These are phyloP conservation scores for Argyresthia albistria DNA, from an alignment of 2,888 invertebrate genomes.

Conservation along the genomic window DNA sequence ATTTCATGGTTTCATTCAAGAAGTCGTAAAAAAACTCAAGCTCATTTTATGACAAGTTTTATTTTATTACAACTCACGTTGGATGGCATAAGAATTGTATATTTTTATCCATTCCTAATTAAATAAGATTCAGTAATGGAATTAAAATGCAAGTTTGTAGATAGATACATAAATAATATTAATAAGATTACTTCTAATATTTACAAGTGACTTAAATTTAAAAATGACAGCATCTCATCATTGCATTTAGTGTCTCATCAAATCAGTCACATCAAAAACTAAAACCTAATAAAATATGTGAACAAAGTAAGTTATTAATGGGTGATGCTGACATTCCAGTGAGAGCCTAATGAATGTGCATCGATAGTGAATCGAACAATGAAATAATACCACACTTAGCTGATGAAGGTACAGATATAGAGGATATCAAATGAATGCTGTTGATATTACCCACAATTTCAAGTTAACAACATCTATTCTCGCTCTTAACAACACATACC, in stretches of 20 bases:
- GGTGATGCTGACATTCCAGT: no score
- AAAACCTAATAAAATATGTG: not conserved
- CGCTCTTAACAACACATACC: no score
- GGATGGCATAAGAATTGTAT: constrained; percentile 25
- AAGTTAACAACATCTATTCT: no score
- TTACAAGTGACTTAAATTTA: constrained; percentile 2
- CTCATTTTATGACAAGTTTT: constrained; percentile 36
- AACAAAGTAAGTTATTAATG: not conserved
- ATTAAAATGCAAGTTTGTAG: not conserved
- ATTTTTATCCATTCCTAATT: not conserved
- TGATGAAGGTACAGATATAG: no score
- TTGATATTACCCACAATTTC: no score
- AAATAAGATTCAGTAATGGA: not conserved
- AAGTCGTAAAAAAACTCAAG: not conserved
- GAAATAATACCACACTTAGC: no score
- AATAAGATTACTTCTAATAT: constrained; percentile 1
- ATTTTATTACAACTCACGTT: constrained; percentile 14
- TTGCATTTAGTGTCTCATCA: not conserved
- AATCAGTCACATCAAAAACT: not conserved
- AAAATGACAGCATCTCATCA: not conserved
- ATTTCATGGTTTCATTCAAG: not conserved
- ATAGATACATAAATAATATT: not conserved
- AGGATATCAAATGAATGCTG: no score
- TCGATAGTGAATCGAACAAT: no score
- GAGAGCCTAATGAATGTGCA: no score